Evolutionary conservation across 2,797 vertebrate species (phyloP).

Genomic region (Coluber constrictor): DNA sequence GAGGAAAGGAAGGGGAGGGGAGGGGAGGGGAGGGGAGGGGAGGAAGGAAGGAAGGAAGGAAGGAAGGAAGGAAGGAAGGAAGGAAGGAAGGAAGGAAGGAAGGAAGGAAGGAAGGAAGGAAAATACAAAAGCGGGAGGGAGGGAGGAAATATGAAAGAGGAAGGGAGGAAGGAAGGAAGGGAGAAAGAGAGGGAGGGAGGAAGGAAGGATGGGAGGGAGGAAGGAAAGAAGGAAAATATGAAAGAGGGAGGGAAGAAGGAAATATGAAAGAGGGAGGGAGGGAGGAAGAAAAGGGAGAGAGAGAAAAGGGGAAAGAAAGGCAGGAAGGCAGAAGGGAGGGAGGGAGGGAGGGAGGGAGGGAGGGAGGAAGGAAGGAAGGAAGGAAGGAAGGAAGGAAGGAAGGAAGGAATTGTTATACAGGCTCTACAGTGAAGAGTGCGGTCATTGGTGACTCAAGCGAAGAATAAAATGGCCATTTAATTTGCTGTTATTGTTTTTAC

Average conservation of each 20-base stretch:
- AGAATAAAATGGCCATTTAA: background rate
- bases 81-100: too few species aligned
- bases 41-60: background rate
- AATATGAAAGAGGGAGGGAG: too few species aligned
- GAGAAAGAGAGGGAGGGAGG: too few species aligned
- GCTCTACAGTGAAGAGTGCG: background rate
- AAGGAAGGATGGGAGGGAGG: fast-evolving
- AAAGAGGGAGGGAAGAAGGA: too few species aligned
- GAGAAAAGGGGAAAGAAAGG: background rate
- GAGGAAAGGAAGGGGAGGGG: background rate
- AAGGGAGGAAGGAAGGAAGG: too few species aligned
- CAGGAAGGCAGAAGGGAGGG: too few species aligned
- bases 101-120: too few species aligned
- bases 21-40: fast-evolving
- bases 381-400: background rate
- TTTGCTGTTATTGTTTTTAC: background rate
- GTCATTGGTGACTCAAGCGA: background rate
- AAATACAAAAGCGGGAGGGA: too few species aligned
- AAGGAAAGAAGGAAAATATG: too few species aligned
- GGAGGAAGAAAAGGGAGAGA: too few species aligned
- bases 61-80: too few species aligned
- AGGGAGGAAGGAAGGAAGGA: background rate
- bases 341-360: background rate
- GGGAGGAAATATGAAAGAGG: too few species aligned
- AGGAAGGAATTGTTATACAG: background rate